These are phyloP conservation scores for Meleagris gallopavo DNA, from an alignment of 2,113 vertebrate genomes.

Conservation along the genomic window DNA sequence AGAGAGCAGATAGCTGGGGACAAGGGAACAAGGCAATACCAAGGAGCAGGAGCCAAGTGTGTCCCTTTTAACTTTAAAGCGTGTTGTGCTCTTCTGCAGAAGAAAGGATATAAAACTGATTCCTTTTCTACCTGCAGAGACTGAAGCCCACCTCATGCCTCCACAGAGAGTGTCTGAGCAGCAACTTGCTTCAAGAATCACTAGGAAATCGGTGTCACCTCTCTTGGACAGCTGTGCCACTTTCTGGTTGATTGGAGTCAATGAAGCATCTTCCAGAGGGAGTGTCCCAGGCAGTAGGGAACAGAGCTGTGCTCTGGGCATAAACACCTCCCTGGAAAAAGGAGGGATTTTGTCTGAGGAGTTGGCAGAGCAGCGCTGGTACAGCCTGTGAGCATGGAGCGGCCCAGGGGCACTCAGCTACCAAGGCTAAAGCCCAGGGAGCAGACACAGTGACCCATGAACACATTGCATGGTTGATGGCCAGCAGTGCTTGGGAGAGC, in stretches of 20 bases:
- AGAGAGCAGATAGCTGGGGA: neutral
- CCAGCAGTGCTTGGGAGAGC: neutral
- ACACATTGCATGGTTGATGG: accelerated
- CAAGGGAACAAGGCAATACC: accelerated
- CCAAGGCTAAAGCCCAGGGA: accelerated
- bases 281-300: neutral
- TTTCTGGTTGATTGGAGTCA: neutral
- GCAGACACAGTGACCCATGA: accelerated
- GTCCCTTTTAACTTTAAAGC: neutral
- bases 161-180: neutral
- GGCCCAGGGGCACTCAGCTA: neutral
- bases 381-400: no score
- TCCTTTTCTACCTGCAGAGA: neutral
- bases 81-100: neutral
- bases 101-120: neutral
- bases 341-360: neutral
- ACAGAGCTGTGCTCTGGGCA: accelerated
- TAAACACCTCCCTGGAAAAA: neutral
- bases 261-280: accelerated
- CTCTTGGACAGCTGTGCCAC: accelerated
- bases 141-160: accelerated
- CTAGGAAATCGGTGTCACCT: neutral
- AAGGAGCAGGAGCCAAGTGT: neutral
- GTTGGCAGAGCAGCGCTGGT: no score
- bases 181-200: accelerated